Evolutionary conservation across 2,113 vertebrate species (phyloP).

Genomic region (Bubo blakistoni): DNA sequence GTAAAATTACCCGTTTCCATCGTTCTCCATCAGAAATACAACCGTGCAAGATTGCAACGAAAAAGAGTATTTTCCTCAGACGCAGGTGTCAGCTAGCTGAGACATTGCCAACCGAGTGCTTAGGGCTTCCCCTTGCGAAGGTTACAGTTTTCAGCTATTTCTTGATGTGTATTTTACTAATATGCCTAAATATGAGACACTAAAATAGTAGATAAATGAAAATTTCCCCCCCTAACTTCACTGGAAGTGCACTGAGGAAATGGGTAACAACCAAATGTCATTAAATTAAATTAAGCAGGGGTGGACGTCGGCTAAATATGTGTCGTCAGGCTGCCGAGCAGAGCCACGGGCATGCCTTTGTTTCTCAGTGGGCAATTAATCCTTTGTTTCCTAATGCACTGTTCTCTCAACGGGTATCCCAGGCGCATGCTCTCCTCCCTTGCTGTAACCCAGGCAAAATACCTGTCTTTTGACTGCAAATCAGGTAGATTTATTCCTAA

Average conservation of each 20-base stretch:
- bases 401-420: background rate
- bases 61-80: background rate
- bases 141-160: background rate
- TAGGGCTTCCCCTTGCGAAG: no score
- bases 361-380: accelerated
- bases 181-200: background rate
- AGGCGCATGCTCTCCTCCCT: background rate
- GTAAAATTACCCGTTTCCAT: background rate
- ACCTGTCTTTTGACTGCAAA: background rate
- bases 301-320: background rate
- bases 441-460: background rate
- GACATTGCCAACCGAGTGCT: background rate
- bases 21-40: background rate
- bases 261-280: background rate
- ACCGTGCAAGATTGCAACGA: accelerated
- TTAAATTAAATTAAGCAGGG: background rate
- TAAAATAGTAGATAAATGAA: background rate
- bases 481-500: background rate
- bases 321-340: background rate
- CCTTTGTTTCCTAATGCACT: background rate
- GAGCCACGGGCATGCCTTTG: background rate
- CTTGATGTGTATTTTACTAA: background rate
- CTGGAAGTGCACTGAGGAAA: background rate
- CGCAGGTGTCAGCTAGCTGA: no score
- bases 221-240: accelerated